phyloP scores from a whole-genome alignment of 2,113 vertebrate species.

The Syngnathoides biaculeatus region DNA sequence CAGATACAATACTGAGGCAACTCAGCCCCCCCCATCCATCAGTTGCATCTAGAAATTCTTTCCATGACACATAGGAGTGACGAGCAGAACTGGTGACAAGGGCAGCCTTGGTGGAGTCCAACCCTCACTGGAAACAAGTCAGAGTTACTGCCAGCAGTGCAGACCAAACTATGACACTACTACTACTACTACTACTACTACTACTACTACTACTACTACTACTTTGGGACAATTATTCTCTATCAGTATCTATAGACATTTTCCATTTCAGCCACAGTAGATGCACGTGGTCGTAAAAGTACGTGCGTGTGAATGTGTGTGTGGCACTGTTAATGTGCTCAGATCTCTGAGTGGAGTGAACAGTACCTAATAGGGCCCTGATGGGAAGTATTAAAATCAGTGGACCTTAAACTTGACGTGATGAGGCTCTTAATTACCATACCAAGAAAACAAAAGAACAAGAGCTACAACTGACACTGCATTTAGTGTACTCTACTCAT shows the following conservation, averaged over 20 bases:
- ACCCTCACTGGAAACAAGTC: too few species aligned
- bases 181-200: too few species aligned
- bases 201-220: too few species aligned
- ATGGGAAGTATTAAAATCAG: conserved; percentile 74
- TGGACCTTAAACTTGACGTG: conserved; percentile 71
- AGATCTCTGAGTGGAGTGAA: conserved; percentile 65
- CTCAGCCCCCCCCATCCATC: too few species aligned
- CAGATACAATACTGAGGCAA: too few species aligned
- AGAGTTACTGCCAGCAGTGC: too few species aligned
- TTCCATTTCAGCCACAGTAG: neutral
- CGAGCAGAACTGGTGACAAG: too few species aligned
- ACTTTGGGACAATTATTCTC: neutral
- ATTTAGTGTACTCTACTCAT: conserved; percentile 12
- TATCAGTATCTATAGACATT: neutral
- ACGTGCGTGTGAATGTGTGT: conserved; percentile 5
- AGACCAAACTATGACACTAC: too few species aligned
- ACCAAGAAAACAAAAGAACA: neutral
- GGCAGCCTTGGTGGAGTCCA: too few species aligned
- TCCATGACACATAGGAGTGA: too few species aligned
- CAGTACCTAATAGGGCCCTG: conserved; percentile 72
- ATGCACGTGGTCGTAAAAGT: neutral
- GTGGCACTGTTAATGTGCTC: conserved; percentile 49
- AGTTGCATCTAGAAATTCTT: too few species aligned
- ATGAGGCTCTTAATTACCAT: conserved; percentile 58
- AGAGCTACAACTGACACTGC: conserved; percentile 4